Evolutionary conservation across 2,797 vertebrate species (phyloP).

Genomic region (Anniella stebbinsi): DNA sequence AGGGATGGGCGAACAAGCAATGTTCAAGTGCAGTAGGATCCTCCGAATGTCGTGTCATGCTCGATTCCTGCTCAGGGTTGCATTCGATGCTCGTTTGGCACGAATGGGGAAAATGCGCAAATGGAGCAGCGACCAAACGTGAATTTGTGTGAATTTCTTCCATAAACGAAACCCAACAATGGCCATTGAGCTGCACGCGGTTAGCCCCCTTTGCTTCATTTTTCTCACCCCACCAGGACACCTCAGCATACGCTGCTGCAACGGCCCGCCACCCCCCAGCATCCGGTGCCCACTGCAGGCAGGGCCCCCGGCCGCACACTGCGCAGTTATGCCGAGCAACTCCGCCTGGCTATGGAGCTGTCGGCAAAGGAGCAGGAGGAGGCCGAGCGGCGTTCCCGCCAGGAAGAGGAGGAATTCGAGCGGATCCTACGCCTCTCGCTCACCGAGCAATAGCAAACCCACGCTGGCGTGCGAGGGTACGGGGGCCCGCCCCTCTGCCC

Average conservation of each 20-base stretch:
- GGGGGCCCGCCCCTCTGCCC: background rate
- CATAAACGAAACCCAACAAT: too few relatives aligned
- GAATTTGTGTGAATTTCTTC: too few relatives aligned
- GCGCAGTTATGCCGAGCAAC: constrained; percentile 90
- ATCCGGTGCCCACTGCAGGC: constrained; percentile 70
- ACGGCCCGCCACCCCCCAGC: constrained; percentile 59
- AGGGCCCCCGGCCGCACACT: constrained; percentile 81
- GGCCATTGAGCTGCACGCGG: background rate
- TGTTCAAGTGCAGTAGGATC: too few relatives aligned
- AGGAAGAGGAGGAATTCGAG: constrained; percentile 93
- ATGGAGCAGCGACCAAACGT: too few relatives aligned
- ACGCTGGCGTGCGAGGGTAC: background rate
- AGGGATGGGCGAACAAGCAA: too few relatives aligned
- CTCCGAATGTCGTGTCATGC: too few relatives aligned
- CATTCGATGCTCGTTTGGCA: too few relatives aligned
- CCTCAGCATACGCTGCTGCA: constrained; percentile 85
- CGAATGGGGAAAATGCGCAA: too few relatives aligned
- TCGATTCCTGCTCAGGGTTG: too few relatives aligned
- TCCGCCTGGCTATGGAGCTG: constrained; percentile 94
- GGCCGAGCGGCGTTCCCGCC: constrained; percentile 85
- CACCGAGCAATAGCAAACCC: constrained; percentile 88
- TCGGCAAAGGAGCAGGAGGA: constrained; percentile 93
- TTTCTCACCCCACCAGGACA: constrained; percentile 79
- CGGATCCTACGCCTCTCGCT: constrained; percentile 95
- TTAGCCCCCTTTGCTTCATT: constrained; percentile 20